A percentile compares a stretch with the other conserved stretches of the same genome.
These are phyloP conservation scores for Cephus sareptanus DNA, from an alignment of 2,888 invertebrate genomes.

Conservation along the genomic window DNA sequence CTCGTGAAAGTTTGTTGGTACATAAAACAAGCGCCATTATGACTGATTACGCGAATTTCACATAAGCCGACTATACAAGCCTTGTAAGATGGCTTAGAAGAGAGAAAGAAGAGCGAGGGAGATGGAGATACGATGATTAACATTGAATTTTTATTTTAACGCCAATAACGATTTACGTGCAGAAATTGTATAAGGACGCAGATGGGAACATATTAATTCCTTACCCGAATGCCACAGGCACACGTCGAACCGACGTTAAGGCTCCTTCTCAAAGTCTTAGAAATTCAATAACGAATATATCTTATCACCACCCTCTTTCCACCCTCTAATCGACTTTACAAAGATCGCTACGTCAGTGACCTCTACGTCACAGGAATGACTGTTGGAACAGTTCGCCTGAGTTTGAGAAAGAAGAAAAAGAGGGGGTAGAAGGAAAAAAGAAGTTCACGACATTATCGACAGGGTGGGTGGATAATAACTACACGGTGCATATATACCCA, in stretches of 20 bases:
- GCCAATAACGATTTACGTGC: neutral
- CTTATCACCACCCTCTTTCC: neutral
- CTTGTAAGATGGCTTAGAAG: neutral
- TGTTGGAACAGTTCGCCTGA: neutral
- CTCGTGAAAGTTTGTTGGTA: constrained; percentile 30
- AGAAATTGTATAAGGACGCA: neutral
- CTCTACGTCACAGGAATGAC: neutral
- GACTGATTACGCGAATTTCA: constrained; percentile 3
- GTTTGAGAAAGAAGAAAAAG: neutral
- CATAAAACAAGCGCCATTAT: constrained; percentile 24
- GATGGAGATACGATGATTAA: neutral
- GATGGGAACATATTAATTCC: neutral
- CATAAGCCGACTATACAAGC: neutral
- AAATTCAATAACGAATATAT: neutral
- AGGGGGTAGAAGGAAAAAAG: neutral
- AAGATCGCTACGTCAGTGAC: neutral
- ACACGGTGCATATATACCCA: neutral
- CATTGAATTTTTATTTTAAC: neutral
- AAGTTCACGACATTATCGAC: neutral
- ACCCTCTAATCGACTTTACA: neutral
- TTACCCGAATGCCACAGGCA: neutral
- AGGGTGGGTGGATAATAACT: neutral
- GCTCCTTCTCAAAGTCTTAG: neutral
- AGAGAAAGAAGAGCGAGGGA: neutral
- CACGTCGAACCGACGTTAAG: neutral